A percentile compares a stretch with the other conserved stretches of the same genome.
phyloP scores from a whole-genome alignment of 2,113 vertebrate genomes.

The Chascanopsetta lugubris region DNA sequence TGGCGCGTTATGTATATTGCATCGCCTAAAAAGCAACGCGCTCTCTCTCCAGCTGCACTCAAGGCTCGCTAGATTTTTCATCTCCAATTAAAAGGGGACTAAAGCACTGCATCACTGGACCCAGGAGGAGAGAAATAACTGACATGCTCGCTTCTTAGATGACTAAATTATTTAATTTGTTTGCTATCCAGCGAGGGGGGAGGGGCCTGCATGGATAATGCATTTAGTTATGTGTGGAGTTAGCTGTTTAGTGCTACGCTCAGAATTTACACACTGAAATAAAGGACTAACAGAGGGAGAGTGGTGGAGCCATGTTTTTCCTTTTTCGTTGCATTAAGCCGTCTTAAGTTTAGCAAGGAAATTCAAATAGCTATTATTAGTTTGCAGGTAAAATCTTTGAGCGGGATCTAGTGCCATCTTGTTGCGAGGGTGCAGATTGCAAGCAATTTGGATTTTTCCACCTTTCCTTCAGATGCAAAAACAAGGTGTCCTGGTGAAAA shows the following conservation, averaged over 20 bases:
- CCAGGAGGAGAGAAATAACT: slow-evolving; percentile 73
- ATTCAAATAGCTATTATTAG: too few relatives aligned
- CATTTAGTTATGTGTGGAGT: slow-evolving; percentile 21
- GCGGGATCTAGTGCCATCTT: background rate
- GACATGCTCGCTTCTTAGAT: slow-evolving; percentile 57
- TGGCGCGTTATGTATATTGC: slow-evolving; percentile 75
- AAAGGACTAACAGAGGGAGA: too few relatives aligned
- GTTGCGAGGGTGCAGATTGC: background rate
- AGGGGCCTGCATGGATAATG: slow-evolving; percentile 17
- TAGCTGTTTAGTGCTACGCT: background rate
- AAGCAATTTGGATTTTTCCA: too few relatives aligned
- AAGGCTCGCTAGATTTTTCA: slow-evolving; percentile 66
- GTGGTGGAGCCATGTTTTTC: background rate
- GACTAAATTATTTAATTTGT: slow-evolving; percentile 75
- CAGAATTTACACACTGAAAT: too few relatives aligned
- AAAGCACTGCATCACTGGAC: slow-evolving; percentile 58
- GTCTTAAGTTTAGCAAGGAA: too few relatives aligned
- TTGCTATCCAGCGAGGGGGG: slow-evolving; percentile 46
- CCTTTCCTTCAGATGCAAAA: too few relatives aligned
- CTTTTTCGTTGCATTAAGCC: background rate
- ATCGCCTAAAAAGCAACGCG: slow-evolving; percentile 66
- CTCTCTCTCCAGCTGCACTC: slow-evolving; percentile 58
- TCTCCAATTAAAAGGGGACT: slow-evolving; percentile 73
- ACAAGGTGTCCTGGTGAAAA: too few relatives aligned
- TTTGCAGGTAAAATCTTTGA: too few relatives aligned